Percentiles rank a stretch among this genome's conserved stretches.
phyloP scores from a whole-genome alignment of 2,797 vertebrate genomes.

The Sebastes steindachneri region DNA sequence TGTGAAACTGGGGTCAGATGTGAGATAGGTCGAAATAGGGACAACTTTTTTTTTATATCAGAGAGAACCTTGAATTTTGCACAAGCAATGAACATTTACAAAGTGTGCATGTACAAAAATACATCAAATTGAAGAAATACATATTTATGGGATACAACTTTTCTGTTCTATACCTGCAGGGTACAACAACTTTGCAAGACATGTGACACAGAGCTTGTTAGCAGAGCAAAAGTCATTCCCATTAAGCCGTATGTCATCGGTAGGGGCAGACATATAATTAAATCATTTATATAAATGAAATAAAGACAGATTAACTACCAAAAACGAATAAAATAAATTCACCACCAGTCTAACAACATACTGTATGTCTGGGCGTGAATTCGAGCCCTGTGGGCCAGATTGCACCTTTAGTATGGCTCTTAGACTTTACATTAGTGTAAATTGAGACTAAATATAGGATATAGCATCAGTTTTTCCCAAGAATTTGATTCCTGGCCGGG shows the following conservation, averaged over 20 bases:
- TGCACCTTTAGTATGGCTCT: background rate
- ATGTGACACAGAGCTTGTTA: background rate
- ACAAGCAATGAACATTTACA: background rate
- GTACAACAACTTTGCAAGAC: background rate
- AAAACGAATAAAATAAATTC: background rate
- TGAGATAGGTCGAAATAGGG: slow-evolving; percentile 67
- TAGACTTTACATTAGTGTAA: background rate
- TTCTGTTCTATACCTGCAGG: background rate
- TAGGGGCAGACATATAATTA: background rate
- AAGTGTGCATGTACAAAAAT: background rate
- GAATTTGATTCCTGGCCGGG: slow-evolving; percentile 14
- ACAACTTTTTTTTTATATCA: slow-evolving; percentile 26
- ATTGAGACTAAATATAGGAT: background rate
- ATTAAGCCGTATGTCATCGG: background rate
- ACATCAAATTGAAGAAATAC: background rate
- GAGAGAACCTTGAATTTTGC: slow-evolving; percentile 19
- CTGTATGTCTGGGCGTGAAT: background rate
- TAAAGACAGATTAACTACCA: background rate
- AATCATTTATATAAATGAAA: slow-evolving; percentile 7
- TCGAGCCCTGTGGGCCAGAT: background rate
- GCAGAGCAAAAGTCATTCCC: background rate
- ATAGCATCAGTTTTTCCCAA: background rate
- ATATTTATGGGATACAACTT: background rate
- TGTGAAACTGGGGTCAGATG: slow-evolving; percentile 75
- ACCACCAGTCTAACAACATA: background rate